phyloP scores from a whole-genome alignment of 2,888 invertebrate species.

The Blastobasis adustella region DNA sequence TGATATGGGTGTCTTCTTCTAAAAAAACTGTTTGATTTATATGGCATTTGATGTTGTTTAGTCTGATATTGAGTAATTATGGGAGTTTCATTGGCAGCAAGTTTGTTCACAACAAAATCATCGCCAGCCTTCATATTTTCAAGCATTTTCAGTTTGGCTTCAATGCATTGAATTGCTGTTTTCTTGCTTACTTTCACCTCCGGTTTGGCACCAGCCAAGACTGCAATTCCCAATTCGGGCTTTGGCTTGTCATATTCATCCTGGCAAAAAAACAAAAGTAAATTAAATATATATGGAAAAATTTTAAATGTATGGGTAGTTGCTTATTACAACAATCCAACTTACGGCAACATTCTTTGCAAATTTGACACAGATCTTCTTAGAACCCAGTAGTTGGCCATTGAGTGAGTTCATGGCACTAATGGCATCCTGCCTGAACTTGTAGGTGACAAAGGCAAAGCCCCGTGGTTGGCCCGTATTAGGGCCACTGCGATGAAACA shows the following conservation, averaged over 20 bases:
- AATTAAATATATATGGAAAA: too few relatives aligned
- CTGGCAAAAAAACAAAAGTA: constrained; percentile 53
- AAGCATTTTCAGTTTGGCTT: constrained; percentile 89
- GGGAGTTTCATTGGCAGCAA: constrained; percentile 78
- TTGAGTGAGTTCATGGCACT: constrained; percentile 83
- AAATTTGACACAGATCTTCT: constrained; percentile 85
- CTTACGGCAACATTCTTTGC: constrained; percentile 80
- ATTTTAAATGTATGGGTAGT: too few relatives aligned
- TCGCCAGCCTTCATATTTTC: constrained; percentile 80
- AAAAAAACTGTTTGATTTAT: constrained; percentile 50
- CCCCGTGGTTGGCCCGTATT: constrained; percentile 92
- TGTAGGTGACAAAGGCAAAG: constrained; percentile 94
- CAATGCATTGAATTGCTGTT: constrained; percentile 90
- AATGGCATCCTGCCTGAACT: constrained; percentile 78
- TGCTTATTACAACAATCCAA: constrained; percentile 2
- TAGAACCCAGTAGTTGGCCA: constrained; percentile 83
- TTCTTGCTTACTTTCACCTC: constrained; percentile 81
- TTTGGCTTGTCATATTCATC: constrained; percentile 85
- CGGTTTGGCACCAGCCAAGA: constrained; percentile 78
- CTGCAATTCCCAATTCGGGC: constrained; percentile 85
- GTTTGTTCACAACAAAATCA: constrained; percentile 84
- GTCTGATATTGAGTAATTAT: constrained; percentile 81
- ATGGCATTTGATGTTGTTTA: constrained; percentile 54
- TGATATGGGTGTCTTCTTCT: constrained; percentile 65
- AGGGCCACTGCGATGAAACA: constrained; percentile 94